These are phyloP conservation scores for Spialia ferax DNA, from an alignment of 2,888 invertebrate species.

Conservation along the genomic window DNA sequence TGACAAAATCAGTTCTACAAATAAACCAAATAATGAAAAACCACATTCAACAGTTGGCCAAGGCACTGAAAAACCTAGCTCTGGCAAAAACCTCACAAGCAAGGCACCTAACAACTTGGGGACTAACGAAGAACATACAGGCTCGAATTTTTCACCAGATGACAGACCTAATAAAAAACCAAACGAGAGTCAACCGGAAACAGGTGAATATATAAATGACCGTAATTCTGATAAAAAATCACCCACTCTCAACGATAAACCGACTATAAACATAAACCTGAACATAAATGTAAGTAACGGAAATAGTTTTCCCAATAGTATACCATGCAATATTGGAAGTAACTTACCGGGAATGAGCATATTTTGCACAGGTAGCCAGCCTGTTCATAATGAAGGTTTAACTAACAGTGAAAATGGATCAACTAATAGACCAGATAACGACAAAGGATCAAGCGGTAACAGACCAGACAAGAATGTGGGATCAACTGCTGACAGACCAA, in stretches of 20 bases:
- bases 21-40: neutral
- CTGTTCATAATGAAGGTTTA: neutral
- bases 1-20: neutral
- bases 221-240: neutral
- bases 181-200: neutral
- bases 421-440: neutral
- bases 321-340: slow-evolving; percentile 1
- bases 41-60: neutral
- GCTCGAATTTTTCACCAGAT: neutral
- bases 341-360: neutral
- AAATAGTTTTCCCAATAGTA: neutral
- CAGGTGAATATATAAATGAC: neutral
- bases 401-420: neutral
- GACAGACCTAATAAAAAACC: neutral
- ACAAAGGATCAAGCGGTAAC: neutral
- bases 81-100: neutral
- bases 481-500: neutral
- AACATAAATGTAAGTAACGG: neutral
- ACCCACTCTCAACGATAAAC: neutral
- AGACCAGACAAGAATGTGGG: neutral
- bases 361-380: neutral
- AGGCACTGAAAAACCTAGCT: neutral
- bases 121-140: neutral
- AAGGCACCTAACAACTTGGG: neutral
- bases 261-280: neutral